Evolutionary conservation across 2,888 invertebrate genomes (phyloP), one percentile per base, ranked within the genome.

Genomic region (Callyntrura sp.): DNA sequence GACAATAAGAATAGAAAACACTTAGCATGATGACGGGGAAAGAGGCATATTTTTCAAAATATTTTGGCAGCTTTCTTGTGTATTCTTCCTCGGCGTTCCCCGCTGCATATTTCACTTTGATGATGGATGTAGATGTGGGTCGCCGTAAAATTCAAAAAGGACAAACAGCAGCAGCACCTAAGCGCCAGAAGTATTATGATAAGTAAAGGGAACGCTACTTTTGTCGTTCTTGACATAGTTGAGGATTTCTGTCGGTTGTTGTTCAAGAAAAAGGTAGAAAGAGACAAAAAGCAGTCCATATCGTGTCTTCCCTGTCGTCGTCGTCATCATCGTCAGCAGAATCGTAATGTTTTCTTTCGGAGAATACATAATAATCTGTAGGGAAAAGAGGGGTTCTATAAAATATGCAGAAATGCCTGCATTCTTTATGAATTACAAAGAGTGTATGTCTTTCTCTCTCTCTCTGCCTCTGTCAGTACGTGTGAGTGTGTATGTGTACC

Each of bases 51-150:
- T 81, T 87, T 87, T 82, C 81, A 87, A 79, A 83, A 28, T n/a
- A 81, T 87, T 87, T 87, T 87, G 87, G 87, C 87, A 87, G 87
- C 43, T 87, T 81, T 73, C 35, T 28, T 25, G n/a, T n/a, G n/a
- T n/a, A 35, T 68, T 68, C 28, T 68, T 35, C 35, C 35, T 6
- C 35, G 3, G 6, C 35, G 35, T 79, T 79, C 55, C 4, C 70
- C 51, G 17, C 68, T 2, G 51, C 51, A 5, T n/a, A 51, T 51
- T 20, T 78, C 5, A 28, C 55, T 25, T 28, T 60, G 79, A 82
- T 45, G 65, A 48, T 82, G 12, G 9, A 9, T 28, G 28, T n/a
- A 48, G 79, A 88, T 88, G 73, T 88, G 45, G 88, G 88, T 88
- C 35, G 35, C 35, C 88, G 76, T 76, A 76, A 76, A 60, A 79